Evolutionary conservation across 2,113 vertebrate genomes (phyloP), one percentile per base, ranked within the genome.

Genomic region (Galeopterus variegatus): DNA sequence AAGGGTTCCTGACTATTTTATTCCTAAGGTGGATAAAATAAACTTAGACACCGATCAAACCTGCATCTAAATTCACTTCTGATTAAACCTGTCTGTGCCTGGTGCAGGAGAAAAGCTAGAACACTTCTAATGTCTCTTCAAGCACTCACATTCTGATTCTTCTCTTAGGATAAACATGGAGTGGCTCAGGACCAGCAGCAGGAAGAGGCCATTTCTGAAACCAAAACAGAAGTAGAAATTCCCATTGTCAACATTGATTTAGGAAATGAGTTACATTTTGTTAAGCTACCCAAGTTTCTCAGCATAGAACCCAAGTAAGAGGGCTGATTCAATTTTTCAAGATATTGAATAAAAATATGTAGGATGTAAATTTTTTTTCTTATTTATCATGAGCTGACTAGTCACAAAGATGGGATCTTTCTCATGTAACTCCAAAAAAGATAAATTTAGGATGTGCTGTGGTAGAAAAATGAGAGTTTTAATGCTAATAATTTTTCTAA

Each of bases 211-310:
- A 98, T 98, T 24, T 99, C 99, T 33, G 99, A 99, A 98, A 99
- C 99, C 21, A 99, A 99, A 70, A 99, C 99, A 72, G 99, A 99
- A 98, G 99, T 99, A 31, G 99, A 99, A 98, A 99, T 99, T 90
- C 99, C 99, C 28, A 99, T 99, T 99, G 99, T 99, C 95, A 99
- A 99, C 98, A 99, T 99, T 24, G 99, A 99, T 93, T 97, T 99
- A 93, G 99, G 99, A 96, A 99, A 99, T n/a, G 99, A 99, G 97
- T 98, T 99, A 90, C 99, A 99, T 98, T 99, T 99, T 94, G 99
- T 99, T 96, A 99, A 99, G 98, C 98, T 99, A 90, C 99, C 99
- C 94, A 99, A 99, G 98, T 99, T 99, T 97, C 99, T 99, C 97
- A 99, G 99, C 33, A 99, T 99, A 98, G 99, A 99, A 98, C 99